These are phyloP conservation scores for Phthorimaea operculella DNA, from an alignment of 1,140 invertebrate genomes.

Conservation along the genomic window DNA sequence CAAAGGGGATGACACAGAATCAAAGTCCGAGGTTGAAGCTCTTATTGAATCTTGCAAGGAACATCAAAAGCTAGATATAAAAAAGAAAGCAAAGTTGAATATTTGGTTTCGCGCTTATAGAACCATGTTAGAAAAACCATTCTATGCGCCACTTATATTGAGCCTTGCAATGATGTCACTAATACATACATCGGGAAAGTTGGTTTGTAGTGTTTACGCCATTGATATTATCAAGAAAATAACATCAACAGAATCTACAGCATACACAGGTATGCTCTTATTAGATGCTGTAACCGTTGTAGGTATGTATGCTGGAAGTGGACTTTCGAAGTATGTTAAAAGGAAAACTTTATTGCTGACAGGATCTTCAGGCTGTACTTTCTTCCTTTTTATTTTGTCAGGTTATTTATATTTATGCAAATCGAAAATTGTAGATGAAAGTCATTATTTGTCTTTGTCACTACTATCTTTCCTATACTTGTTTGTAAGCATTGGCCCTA, in stretches of 20 bases:
- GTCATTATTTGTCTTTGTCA: background rate
- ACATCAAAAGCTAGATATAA: background rate
- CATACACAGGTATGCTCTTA: slow-evolving; percentile 22
- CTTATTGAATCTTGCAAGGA: slow-evolving; percentile 13
- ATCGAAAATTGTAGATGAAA: background rate
- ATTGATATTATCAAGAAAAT: slow-evolving; percentile 29
- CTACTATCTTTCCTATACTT: background rate
- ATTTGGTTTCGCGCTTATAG: background rate
- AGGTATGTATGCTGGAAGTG: slow-evolving; percentile 23
- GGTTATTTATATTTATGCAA: background rate
- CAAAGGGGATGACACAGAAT: slow-evolving; percentile 9
- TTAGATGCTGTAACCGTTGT: slow-evolving; percentile 27
- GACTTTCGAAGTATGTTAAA: slow-evolving; percentile 17
- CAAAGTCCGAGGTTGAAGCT: slow-evolving; percentile 15
- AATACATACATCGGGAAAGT: slow-evolving; percentile 33
- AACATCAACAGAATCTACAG: slow-evolving; percentile 20
- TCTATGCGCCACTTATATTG: slow-evolving; percentile 4
- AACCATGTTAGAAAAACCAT: background rate
- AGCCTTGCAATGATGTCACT: slow-evolving; percentile 6
- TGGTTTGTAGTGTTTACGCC: slow-evolving; percentile 27
- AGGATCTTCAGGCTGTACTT: background rate
- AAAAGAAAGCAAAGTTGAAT: background rate
- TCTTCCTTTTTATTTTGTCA: background rate
- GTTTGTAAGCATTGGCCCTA: background rate
- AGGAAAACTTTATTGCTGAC: slow-evolving; percentile 17